A percentile compares a stretch with the other conserved stretches of the same genome.
Conservation (phyloP, 2,113 vertebrate species). For the Tragelaphus strepsiceros region DNA sequence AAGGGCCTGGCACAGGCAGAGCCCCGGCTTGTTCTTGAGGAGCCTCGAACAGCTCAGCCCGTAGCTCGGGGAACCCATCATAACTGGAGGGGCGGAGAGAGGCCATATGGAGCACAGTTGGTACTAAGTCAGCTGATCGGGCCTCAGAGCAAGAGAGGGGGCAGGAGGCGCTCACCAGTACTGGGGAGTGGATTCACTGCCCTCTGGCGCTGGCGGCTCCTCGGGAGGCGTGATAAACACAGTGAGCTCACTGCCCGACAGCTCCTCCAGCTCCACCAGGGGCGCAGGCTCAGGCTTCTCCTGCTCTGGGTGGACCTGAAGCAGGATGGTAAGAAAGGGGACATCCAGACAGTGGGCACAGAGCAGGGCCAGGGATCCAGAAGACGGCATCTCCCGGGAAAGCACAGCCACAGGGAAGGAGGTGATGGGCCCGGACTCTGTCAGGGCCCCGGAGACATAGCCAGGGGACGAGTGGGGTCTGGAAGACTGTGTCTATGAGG, state of each 20-base stretch:
- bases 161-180: conserved; percentile 86
- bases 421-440: too few relatives aligned
- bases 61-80: conserved; percentile 88
- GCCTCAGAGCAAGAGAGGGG: rapidly evolving
- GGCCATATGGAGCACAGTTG: neutral
- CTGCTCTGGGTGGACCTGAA: conserved; percentile 86
- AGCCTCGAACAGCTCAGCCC: conserved; percentile 87
- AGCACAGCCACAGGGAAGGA: neutral
- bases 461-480: too few relatives aligned
- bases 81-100: conserved; percentile 79
- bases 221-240: conserved; percentile 96
- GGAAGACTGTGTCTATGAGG: rapidly evolving
- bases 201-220: conserved; percentile 84
- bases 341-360: neutral
- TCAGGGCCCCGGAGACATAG: too few relatives aligned
- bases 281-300: conserved; percentile 88
- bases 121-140: rapidly evolving
- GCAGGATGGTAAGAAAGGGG: neutral
- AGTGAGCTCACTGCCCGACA: conserved; percentile 90
- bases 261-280: conserved; percentile 90
- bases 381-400: too few relatives aligned
- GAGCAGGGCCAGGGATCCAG: neutral
- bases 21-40: conserved; percentile 86
- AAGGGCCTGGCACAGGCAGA: conserved; percentile 78
- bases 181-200: conserved; percentile 80